phyloP scores from a whole-genome alignment of 2,888 invertebrate species.

The Cephus pulcher region DNA sequence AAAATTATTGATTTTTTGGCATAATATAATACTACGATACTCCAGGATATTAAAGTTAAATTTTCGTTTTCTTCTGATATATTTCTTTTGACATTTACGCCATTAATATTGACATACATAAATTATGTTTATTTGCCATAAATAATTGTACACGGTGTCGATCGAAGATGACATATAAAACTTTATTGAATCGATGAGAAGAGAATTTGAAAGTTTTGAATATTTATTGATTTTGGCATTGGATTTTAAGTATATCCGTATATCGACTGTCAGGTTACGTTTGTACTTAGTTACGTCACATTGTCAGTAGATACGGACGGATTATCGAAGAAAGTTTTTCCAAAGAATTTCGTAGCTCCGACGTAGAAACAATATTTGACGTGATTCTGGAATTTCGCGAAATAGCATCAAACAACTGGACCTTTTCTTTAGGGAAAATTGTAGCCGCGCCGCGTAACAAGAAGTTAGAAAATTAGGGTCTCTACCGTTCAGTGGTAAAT shows the following conservation, averaged over 20 bases:
- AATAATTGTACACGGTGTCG: not conserved
- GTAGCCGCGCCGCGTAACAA: not conserved
- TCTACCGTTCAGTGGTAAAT: not conserved
- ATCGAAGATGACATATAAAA: not conserved
- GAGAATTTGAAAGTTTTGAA: not conserved
- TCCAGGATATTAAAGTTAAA: not conserved
- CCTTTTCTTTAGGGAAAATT: not conserved
- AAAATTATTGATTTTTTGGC: too few relatives aligned
- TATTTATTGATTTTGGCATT: not conserved
- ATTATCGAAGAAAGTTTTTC: not conserved
- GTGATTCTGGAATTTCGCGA: not conserved
- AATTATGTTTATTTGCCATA: not conserved
- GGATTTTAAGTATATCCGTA: not conserved
- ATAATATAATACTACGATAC: not conserved
- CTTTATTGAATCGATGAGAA: not conserved
- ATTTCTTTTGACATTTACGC: not conserved
- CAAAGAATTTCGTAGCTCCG: not conserved
- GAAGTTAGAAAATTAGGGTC: not conserved
- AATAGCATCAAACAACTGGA: not conserved
- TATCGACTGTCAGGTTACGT: not conserved
- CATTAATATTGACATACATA: not conserved
- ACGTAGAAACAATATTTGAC: not conserved
- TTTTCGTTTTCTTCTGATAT: not conserved
- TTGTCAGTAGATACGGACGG: not conserved
- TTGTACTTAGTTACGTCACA: not conserved